phyloP scores from a whole-genome alignment of 2,797 vertebrate species.

The Mastacembelus armatus region DNA sequence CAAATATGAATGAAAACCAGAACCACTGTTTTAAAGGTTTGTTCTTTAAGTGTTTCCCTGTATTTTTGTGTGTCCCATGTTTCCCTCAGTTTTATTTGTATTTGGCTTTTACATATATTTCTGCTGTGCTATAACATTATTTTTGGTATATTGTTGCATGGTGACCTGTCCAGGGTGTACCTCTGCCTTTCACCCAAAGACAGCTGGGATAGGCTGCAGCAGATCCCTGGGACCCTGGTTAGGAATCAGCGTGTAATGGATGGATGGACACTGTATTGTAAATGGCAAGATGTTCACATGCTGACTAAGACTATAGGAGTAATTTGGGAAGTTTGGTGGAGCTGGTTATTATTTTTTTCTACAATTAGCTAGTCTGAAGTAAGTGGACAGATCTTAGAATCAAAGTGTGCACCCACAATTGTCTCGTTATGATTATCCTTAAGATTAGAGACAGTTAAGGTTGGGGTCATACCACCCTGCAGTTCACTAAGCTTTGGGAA shows the following conservation, averaged over 20 bases:
- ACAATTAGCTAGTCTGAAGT: not conserved
- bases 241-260: too few relatives aligned
- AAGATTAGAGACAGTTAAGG: constrained; percentile 20
- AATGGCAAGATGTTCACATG: not conserved
- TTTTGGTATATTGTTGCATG: not conserved
- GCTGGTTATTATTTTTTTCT: constrained; percentile 1
- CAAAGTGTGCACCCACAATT: too few relatives aligned
- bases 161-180: too few relatives aligned
- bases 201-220: too few relatives aligned
- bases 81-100: not conserved
- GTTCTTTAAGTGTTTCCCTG: not conserved
- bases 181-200: too few relatives aligned
- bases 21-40: not conserved
- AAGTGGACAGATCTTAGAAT: too few relatives aligned
- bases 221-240: too few relatives aligned
- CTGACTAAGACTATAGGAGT: not conserved
- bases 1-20: not conserved
- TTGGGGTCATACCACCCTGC: constrained; percentile 30
- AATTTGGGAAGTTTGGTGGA: not conserved
- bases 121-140: not conserved
- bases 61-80: not conserved
- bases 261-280: too few relatives aligned
- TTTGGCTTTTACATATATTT: not conserved
- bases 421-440: not conserved
- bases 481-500: constrained; percentile 15